Base-by-base conservation (phyloP, 2,797 vertebrate species). In the Lacerta viridis region DNA sequence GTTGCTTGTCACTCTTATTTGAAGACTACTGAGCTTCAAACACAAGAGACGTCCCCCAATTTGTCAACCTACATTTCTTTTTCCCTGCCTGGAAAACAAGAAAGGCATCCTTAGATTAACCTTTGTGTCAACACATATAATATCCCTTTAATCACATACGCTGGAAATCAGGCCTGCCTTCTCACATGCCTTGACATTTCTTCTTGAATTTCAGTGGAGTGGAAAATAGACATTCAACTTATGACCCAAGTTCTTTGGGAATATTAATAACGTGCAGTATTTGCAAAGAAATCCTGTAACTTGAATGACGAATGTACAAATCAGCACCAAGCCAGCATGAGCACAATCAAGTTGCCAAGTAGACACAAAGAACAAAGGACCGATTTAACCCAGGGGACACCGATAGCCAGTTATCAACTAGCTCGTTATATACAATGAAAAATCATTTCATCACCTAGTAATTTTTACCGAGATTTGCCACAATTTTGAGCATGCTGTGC, bases 141-240 rank as follows among this genome's bases (percentile, higher is more conserved):
- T 69, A 85, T 23, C 69, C 23, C 91, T 87, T 90, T 91, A 93
- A 93, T 85, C 68, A 89, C 87, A 80, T 25, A 64, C 0, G 0
- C 33, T 90, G 59, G 76, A 91, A 95, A 94, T 93, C 91, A 83
- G 89, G 79, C 64, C 61, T 76, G 89, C 92, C 11, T 89, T 83
- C 89, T 93, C 92, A 88, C 50, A 43, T 55, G 17, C 41, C 66
- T 88, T 89, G 85, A 87, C 69, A 78, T 90, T 88, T 93, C 79
- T 82, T 80, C 86, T 41, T 25, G 80, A 87, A 84, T 85, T 75
- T 86, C 89, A 92, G 80, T 7, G 2, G 86, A 95, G 83, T 87
- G 89, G 90, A 91, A 95, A 96, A 91, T 87, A 93, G 89, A 79
- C 87, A 91, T 71, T 94, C 90, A 90, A 87, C 89, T 93, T n/a